These are phyloP conservation scores for Tragelaphus strepsiceros DNA, from an alignment of 2,113 vertebrate species.

Conservation along the genomic window DNA sequence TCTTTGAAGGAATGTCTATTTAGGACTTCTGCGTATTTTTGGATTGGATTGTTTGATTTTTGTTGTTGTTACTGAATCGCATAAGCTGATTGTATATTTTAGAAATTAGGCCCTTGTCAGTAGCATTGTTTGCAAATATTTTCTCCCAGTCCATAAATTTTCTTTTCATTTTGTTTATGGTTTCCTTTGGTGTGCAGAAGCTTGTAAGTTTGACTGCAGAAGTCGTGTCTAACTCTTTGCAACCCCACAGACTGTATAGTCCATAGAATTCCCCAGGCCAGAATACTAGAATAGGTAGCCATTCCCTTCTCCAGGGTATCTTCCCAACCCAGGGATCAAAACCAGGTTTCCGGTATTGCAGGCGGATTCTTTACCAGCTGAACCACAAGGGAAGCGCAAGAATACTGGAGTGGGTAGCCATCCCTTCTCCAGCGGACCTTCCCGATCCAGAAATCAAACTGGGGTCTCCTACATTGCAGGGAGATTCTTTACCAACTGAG, in stretches of 20 bases:
- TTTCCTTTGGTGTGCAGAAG: neutral
- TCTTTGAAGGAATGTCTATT: neutral
- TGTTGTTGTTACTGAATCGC: neutral
- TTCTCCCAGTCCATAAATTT: neutral
- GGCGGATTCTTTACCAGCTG: neutral
- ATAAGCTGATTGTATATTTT: neutral
- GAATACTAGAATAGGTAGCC: neutral
- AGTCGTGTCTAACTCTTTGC: neutral
- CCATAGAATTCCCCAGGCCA: neutral
- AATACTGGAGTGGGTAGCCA: neutral
- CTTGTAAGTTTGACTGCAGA: neutral
- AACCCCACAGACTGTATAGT: neutral
- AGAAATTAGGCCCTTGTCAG: neutral
- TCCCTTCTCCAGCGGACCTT: neutral
- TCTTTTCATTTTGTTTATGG: neutral
- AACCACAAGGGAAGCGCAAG: neutral
- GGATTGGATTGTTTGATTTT: neutral
- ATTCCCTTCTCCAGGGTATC: neutral
- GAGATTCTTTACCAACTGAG: neutral
- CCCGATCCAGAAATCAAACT: neutral
- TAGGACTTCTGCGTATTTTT: neutral
- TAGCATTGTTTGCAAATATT: neutral
- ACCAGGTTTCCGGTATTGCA: neutral
- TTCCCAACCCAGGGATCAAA: neutral
- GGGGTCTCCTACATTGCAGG: neutral